Evolutionary conservation across 2,113 vertebrate genomes (phyloP).

Genomic region (Strix uralensis): DNA sequence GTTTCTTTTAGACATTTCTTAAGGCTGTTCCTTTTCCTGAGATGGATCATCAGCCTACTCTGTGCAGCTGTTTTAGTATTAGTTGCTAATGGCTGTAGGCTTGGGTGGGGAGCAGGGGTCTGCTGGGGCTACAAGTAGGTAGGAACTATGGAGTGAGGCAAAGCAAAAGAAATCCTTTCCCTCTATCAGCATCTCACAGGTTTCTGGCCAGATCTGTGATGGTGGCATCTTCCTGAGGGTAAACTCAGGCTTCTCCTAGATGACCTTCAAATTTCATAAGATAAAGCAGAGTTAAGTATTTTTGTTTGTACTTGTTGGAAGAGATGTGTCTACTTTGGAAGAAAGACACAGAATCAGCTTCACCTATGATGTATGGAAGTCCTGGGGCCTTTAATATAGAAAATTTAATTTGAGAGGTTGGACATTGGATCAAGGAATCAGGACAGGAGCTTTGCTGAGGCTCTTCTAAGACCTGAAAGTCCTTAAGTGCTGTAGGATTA

Average conservation of each 20-base stretch:
- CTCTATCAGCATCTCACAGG: background rate
- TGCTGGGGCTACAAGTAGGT: background rate
- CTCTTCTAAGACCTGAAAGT: background rate
- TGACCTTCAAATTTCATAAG: background rate
- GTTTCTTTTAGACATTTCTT: background rate
- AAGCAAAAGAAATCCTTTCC: background rate
- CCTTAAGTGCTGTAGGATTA: background rate
- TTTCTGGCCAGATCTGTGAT: background rate
- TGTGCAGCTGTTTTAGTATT: background rate
- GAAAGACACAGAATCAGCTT: background rate
- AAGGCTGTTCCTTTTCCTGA: background rate
- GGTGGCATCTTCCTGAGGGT: background rate
- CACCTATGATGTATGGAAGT: background rate
- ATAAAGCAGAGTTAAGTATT: background rate
- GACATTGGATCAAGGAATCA: background rate
- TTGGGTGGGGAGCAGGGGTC: background rate
- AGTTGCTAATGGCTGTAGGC: background rate
- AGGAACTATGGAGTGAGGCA: background rate
- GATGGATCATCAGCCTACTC: background rate
- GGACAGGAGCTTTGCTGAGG: background rate
- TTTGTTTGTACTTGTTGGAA: background rate
- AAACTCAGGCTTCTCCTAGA: background rate
- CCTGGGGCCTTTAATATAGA: background rate
- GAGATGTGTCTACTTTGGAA: background rate
- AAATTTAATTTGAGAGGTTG: background rate